Evolutionary conservation across 2,888 invertebrate species (phyloP).

Genomic region (Oithona nana): DNA sequence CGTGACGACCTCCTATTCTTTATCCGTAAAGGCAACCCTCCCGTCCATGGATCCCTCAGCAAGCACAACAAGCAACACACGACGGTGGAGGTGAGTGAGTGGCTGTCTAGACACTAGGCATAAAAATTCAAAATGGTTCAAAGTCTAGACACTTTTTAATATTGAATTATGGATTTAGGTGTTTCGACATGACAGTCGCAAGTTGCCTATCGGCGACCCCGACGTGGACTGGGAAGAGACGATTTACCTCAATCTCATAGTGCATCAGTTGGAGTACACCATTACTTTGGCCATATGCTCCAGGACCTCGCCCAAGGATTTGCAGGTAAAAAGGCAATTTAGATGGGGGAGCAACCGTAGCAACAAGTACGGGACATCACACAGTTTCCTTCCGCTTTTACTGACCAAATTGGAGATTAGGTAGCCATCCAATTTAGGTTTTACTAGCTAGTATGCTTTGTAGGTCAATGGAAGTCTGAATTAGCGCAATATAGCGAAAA

Average conservation of each 20-base stretch:
- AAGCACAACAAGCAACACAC: neutral
- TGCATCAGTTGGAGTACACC: conserved; percentile 96
- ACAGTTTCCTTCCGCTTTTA: no score
- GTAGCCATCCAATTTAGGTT: no score
- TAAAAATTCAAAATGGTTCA: neutral
- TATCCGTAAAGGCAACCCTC: conserved; percentile 44
- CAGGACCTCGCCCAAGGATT: conserved; percentile 85
- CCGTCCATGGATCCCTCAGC: neutral
- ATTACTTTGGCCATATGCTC: conserved; percentile 94
- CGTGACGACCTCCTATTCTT: conserved; percentile 88
- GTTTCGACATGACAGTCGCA: conserved; percentile 87
- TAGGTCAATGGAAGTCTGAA: no score
- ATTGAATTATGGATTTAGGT: neutral
- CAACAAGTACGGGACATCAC: no score
- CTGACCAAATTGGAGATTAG: no score
- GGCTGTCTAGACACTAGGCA: no score
- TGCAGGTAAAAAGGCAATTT: no score
- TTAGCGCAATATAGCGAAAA: no score
- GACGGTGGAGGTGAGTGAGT: neutral
- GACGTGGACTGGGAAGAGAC: conserved; percentile 99
- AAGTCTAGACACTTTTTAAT: neutral
- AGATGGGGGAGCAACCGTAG: no score
- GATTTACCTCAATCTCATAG: conserved; percentile 83
- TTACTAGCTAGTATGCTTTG: no score
- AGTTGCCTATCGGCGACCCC: conserved; percentile 84